phyloP scores from a whole-genome alignment of 2,888 invertebrate species.

The Dicranocentrus wangi region DNA sequence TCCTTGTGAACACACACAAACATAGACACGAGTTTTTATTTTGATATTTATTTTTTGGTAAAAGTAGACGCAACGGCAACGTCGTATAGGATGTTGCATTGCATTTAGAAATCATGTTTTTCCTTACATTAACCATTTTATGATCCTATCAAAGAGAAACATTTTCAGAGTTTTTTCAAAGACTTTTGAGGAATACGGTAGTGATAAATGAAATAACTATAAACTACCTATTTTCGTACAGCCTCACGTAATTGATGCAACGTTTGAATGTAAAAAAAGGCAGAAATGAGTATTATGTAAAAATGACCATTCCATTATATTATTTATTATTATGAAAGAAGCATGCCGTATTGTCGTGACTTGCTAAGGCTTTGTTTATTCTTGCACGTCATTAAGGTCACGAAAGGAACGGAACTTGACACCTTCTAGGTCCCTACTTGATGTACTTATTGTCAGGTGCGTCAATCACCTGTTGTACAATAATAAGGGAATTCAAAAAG shows the following conservation, averaged over 20 bases:
- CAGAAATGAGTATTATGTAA: not conserved
- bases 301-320: not conserved
- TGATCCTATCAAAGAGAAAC: too few relatives aligned
- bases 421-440: constrained; percentile 3
- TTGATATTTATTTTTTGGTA: not conserved
- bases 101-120: not conserved
- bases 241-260: not conserved
- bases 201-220: not conserved
- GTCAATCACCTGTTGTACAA: not conserved
- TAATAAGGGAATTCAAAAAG: not conserved
- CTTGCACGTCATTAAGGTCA: constrained; percentile 6
- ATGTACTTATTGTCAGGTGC: not conserved
- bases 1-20: not conserved
- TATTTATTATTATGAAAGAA: not conserved
- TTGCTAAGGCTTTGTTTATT: constrained; percentile 12
- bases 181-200: not conserved
- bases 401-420: constrained; percentile 20
- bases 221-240: not conserved
- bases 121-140: not conserved
- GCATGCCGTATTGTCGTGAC: constrained; percentile 13
- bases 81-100: not conserved
- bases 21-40: not conserved
- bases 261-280: too few relatives aligned
- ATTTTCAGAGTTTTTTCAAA: not conserved
- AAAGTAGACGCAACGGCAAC: not conserved